Conservation (phyloP, 2,113 vertebrate genomes). For the Prionailurus bengalensis region DNA sequence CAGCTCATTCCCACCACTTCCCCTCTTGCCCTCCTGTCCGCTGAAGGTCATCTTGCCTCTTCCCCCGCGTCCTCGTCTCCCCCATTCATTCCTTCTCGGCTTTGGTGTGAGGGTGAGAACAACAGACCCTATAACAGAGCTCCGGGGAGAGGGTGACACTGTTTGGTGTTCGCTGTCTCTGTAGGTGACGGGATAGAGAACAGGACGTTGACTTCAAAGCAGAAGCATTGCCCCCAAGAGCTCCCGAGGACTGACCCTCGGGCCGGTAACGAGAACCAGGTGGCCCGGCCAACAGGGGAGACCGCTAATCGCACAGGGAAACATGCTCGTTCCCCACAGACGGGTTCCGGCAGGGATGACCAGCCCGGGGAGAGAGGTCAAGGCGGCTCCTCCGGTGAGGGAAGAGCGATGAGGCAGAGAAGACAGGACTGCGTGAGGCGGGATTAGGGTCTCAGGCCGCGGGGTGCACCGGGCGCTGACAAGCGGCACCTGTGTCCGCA, state of each 20-base stretch:
- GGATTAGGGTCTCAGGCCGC: background rate
- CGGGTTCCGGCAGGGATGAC: background rate
- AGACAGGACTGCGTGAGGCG: background rate
- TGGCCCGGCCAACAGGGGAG: background rate
- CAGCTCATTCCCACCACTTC: too few species aligned
- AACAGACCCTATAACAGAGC: background rate
- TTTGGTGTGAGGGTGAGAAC: background rate
- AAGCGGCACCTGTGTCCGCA: conserved; percentile 69
- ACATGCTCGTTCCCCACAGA: background rate
- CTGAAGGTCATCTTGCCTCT: background rate
- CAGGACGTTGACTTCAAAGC: background rate
- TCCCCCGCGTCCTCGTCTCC: background rate
- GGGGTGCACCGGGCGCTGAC: background rate
- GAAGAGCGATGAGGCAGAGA: background rate
- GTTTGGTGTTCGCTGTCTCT: background rate
- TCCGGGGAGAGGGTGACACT: background rate
- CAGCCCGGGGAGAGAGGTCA: background rate
- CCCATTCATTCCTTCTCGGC: background rate
- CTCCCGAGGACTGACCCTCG: background rate
- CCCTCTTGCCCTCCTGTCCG: background rate
- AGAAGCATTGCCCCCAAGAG: background rate
- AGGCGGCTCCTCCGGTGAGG: background rate
- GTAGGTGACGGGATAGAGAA: conserved; percentile 23
- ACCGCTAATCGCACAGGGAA: background rate
- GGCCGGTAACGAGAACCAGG: background rate